Evolutionary conservation across 2,888 invertebrate genomes (phyloP).

Genomic region (Timema podura): DNA sequence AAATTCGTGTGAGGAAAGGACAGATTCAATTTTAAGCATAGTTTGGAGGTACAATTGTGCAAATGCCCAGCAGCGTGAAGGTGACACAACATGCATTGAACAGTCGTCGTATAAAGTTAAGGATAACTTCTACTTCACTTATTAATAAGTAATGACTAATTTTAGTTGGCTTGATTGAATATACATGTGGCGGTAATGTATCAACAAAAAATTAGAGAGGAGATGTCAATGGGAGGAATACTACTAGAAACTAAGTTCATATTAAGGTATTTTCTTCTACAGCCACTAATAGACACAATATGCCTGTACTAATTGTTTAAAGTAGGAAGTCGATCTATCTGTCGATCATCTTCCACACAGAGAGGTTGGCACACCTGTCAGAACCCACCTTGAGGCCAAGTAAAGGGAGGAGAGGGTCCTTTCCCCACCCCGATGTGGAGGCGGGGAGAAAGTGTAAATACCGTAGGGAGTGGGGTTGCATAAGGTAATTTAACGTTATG

Average conservation of each 20-base stretch:
- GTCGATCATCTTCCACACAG: too few relatives aligned
- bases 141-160: background rate
- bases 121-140: conserved; percentile 6
- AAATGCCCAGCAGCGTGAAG: conserved; percentile 6
- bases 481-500: too few relatives aligned
- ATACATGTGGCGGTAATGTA: background rate
- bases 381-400: too few relatives aligned
- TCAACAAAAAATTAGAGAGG: background rate
- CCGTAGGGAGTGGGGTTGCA: too few relatives aligned
- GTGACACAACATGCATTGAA: conserved; percentile 10
- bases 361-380: too few relatives aligned
- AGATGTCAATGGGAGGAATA: background rate
- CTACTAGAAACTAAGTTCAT: background rate
- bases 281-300: background rate
- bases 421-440: too few relatives aligned
- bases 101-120: background rate
- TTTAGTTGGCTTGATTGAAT: background rate
- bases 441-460: too few relatives aligned
- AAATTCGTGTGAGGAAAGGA: background rate
- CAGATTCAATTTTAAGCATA: conserved; percentile 9
- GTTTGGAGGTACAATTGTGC: conserved; percentile 8
- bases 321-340: too few relatives aligned
- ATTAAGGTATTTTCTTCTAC: conserved; percentile 1
- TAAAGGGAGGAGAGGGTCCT: too few relatives aligned
- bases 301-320: background rate